Percentiles rank a stretch among this genome's conserved stretches.
These are phyloP conservation scores for Thereva nobilitata DNA, from an alignment of 2,888 invertebrate species.

Conservation along the genomic window DNA sequence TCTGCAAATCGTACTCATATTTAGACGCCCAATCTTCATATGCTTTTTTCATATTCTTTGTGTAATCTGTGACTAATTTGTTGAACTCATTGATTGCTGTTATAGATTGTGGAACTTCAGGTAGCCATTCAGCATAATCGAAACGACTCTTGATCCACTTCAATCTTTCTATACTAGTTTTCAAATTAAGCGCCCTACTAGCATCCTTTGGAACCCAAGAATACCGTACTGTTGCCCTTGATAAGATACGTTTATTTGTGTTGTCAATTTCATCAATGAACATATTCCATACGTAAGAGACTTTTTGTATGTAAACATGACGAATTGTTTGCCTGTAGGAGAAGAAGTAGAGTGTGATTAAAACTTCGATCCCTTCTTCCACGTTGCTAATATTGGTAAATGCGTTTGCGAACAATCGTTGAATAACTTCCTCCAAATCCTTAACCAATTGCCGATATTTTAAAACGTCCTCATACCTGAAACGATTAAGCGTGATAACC, in stretches of 20 bases:
- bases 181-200: conserved; percentile 71
- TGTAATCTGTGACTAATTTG: conserved; percentile 48
- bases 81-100: conserved; percentile 62
- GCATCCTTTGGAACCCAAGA: conserved; percentile 72
- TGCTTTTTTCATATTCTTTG: conserved; percentile 59
- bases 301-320: conserved; percentile 70
- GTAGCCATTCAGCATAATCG: conserved; percentile 77
- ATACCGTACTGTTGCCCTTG: conserved; percentile 65
- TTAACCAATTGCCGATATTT: conserved; percentile 61
- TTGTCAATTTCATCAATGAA: conserved; percentile 76
- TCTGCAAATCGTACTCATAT: conserved; percentile 64
- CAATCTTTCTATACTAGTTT: conserved; percentile 69
- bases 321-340: conserved; percentile 74
- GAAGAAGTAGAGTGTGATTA: conserved; percentile 78
- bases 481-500: background rate
- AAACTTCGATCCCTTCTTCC: conserved; percentile 77
- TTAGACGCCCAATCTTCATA: conserved; percentile 64
- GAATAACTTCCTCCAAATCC: conserved; percentile 73
- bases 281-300: conserved; percentile 70
- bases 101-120: conserved; percentile 71
- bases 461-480: conserved; percentile 48
- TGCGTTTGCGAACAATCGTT: conserved; percentile 77
- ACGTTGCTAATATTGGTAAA: conserved; percentile 80
- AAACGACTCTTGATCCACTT: conserved; percentile 67
- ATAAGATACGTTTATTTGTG: conserved; percentile 71